Percentiles rank a stretch among this genome's conserved stretches.
These are phyloP conservation scores for Thryonomys swinderianus DNA, from an alignment of 2,113 vertebrate species.

Conservation along the genomic window DNA sequence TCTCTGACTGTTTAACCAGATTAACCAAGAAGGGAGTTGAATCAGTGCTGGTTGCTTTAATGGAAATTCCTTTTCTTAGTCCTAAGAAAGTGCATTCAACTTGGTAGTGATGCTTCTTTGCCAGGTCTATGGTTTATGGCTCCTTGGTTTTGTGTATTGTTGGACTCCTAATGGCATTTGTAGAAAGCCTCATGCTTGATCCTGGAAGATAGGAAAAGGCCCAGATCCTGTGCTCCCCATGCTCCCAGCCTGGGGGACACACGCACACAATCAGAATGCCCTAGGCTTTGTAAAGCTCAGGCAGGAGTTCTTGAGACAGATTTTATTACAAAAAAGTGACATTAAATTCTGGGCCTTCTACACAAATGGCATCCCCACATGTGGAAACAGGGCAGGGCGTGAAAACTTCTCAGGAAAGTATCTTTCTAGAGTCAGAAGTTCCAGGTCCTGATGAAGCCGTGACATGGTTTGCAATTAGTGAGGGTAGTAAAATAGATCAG, in stretches of 20 bases:
- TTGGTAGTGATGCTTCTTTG: background rate
- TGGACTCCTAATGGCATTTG: background rate
- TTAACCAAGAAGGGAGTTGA: background rate
- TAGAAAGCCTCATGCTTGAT: background rate
- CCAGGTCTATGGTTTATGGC: background rate
- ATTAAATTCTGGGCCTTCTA: background rate
- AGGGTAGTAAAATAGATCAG: background rate
- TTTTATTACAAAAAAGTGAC: background rate
- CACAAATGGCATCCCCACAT: fast-evolving
- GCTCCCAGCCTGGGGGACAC: background rate
- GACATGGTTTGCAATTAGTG: background rate
- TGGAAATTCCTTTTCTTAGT: background rate
- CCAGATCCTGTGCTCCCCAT: background rate
- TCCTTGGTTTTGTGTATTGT: background rate
- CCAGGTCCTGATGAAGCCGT: background rate
- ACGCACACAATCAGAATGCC: background rate
- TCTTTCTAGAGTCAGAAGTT: slow-evolving; percentile 26
- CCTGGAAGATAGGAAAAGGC: background rate
- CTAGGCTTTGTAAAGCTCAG: background rate
- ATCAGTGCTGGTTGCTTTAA: background rate
- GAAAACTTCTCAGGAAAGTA: background rate
- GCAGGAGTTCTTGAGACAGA: background rate
- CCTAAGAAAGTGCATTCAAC: background rate
- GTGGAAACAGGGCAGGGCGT: background rate
- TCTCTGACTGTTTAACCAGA: background rate